Conservation (phyloP, 37 sponge, comb jelly and placozoan genomes). For the Axinella damicornis region DNA sequence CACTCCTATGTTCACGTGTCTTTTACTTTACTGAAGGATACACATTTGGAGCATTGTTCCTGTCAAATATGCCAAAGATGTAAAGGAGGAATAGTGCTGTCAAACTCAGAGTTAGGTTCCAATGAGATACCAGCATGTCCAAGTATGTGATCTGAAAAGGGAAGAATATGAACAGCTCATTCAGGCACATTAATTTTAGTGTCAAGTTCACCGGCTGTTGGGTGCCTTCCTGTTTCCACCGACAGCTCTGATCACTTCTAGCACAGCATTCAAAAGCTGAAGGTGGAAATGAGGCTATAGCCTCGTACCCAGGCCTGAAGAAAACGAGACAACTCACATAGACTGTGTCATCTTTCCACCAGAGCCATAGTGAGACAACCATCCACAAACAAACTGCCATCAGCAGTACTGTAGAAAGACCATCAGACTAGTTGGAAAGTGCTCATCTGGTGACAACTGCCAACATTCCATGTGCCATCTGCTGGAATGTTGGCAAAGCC, state of each 20-base stretch:
- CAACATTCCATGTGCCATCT: too few relatives aligned
- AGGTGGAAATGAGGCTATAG: too few relatives aligned
- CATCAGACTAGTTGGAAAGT: not conserved
- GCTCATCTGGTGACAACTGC: too few relatives aligned
- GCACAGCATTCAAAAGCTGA: too few relatives aligned
- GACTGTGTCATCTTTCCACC: slow-evolving; percentile 56
- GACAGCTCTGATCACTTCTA: too few relatives aligned
- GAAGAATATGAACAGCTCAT: not conserved
- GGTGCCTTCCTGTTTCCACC: too few relatives aligned
- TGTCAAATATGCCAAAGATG: slow-evolving; percentile 63
- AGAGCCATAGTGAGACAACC: slow-evolving; percentile 44
- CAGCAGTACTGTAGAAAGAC: slow-evolving; percentile 46
- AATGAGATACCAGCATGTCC: slow-evolving; percentile 58
- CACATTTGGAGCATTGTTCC: slow-evolving; percentile 66
- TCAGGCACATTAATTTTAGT: not conserved
- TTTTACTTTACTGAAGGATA: slow-evolving; percentile 18
- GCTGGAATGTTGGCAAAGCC: too few relatives aligned
- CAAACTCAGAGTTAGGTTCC: slow-evolving; percentile 34
- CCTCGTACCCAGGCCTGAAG: too few relatives aligned
- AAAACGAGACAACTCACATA: slow-evolving; percentile 72
- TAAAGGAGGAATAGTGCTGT: slow-evolving; percentile 46
- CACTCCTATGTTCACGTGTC: too few relatives aligned
- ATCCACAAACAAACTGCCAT: slow-evolving; percentile 38
- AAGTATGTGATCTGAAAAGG: slow-evolving; percentile 37
- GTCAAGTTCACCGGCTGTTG: not conserved